Percentiles rank a stretch among this genome's conserved stretches.
phyloP scores from a whole-genome alignment of 1,140 invertebrate genomes.

The Caenorhabditis briggsae region DNA sequence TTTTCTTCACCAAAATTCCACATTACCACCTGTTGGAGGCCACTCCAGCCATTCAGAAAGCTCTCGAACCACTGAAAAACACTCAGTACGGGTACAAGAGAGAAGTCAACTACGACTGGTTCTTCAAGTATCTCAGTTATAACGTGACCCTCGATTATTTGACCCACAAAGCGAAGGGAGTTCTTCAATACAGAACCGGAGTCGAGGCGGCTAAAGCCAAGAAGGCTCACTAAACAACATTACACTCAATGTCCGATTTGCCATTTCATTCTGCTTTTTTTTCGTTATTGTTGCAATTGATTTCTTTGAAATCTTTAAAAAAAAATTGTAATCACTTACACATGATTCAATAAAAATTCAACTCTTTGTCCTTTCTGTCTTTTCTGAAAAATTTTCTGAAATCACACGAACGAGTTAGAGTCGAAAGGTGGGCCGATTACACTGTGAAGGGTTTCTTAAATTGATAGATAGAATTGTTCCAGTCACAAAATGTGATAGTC shows the following conservation, averaged over 20 bases:
- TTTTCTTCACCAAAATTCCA: slow-evolving; percentile 79
- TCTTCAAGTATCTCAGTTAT: slow-evolving; percentile 70
- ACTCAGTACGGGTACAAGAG: slow-evolving; percentile 76
- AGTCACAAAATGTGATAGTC: not conserved
- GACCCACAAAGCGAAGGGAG: slow-evolving; percentile 74
- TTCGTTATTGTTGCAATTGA: not conserved
- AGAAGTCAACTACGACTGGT: slow-evolving; percentile 69
- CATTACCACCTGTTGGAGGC: slow-evolving; percentile 79
- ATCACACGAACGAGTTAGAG: not conserved
- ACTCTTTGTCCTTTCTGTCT: not conserved
- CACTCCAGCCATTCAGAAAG: slow-evolving; percentile 73
- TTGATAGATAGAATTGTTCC: not conserved
- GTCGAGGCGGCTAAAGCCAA: slow-evolving; percentile 49
- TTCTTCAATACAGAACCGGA: slow-evolving; percentile 68
- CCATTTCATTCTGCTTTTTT: not conserved
- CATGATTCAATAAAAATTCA: slow-evolving; percentile 17
- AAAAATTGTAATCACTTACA: slow-evolving; percentile 30
- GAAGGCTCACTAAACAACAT: slow-evolving; percentile 28
- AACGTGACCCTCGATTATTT: slow-evolving; percentile 75
- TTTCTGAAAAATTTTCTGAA: not conserved
- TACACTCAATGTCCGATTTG: slow-evolving; percentile 16
- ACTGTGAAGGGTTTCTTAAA: not conserved
- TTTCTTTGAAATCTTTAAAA: not conserved
- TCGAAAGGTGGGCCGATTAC: not conserved
- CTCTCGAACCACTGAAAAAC: slow-evolving; percentile 54